Percentiles rank a stretch among this genome's conserved stretches.
phyloP scores from a whole-genome alignment of 1,140 invertebrate genomes.

The Drosophila sturtevanti region DNA sequence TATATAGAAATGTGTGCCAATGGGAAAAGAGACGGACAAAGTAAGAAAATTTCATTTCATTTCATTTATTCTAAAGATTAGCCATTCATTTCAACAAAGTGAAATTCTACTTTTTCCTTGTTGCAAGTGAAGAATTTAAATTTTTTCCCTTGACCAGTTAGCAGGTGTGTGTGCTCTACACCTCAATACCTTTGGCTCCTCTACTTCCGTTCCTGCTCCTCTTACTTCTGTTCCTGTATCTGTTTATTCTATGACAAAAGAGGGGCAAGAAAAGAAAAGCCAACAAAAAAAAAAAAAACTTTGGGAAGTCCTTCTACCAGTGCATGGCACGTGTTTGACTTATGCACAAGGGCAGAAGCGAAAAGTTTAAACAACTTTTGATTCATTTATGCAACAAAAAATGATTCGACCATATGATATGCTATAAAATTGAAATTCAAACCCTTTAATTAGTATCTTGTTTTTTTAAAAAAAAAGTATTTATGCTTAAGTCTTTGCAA shows the following conservation, averaged over 20 bases:
- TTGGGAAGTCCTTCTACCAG: slow-evolving; percentile 42
- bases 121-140: slow-evolving; percentile 64
- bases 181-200: neutral
- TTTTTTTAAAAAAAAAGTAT: neutral
- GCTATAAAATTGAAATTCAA: neutral
- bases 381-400: slow-evolving; percentile 13
- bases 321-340: slow-evolving; percentile 71
- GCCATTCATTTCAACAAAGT: slow-evolving; percentile 68
- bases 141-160: slow-evolving; percentile 28
- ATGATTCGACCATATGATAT: neutral
- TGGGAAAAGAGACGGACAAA: neutral
- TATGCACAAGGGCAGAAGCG: slow-evolving; percentile 56
- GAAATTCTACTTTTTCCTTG: slow-evolving; percentile 39
- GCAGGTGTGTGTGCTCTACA: slow-evolving; percentile 23
- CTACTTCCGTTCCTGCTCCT: neutral
- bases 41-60: slow-evolving; percentile 59
- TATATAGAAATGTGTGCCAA: neutral
- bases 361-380: slow-evolving; percentile 70
- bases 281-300: slow-evolving; percentile 35
- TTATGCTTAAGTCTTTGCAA: neutral
- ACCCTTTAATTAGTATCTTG: too few species aligned
- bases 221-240: neutral
- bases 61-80: slow-evolving; percentile 81
- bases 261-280: neutral
- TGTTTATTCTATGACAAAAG: slow-evolving; percentile 9